Conservation (phyloP, 2,797 vertebrate species). For the Oceanodroma leucorhoa region DNA sequence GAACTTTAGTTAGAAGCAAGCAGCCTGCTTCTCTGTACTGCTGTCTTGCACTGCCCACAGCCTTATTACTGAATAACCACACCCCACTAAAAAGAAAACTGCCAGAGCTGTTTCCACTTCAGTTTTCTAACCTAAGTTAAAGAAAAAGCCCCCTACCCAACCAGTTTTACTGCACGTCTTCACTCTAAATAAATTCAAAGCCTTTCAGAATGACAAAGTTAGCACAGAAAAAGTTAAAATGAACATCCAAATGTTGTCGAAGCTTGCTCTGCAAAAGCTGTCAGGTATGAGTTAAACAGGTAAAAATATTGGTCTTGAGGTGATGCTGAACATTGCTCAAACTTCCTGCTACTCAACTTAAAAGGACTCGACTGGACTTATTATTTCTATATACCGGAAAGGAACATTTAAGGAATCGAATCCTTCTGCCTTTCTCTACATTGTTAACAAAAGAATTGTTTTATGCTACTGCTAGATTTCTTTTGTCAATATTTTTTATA, state of each 20-base stretch:
- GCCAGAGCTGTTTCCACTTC: not conserved
- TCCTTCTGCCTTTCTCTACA: not conserved
- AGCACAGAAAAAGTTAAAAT: not conserved
- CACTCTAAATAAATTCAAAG: not conserved
- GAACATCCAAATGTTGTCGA: not conserved
- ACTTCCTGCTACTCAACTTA: not conserved
- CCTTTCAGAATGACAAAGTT: not conserved
- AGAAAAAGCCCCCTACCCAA: not conserved
- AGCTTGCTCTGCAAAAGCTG: not conserved
- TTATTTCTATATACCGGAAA: not conserved
- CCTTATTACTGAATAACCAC: not conserved
- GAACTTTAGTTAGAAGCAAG: not conserved
- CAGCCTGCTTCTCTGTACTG: not conserved
- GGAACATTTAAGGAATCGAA: not conserved
- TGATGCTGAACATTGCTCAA: not conserved
- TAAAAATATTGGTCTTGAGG: not conserved
- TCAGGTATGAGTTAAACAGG: not conserved
- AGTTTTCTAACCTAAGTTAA: not conserved
- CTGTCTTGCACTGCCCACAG: not conserved
- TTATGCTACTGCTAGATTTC: not conserved
- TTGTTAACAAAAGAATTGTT: not conserved
- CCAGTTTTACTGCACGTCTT: not conserved
- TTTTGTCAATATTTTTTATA: not conserved
- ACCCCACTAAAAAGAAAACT: not conserved
- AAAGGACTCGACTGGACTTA: not conserved